Evolutionary conservation across 1,140 invertebrate species (phyloP), one percentile per base, ranked within the genome.

Genomic region (Drosophila albomicans): DNA sequence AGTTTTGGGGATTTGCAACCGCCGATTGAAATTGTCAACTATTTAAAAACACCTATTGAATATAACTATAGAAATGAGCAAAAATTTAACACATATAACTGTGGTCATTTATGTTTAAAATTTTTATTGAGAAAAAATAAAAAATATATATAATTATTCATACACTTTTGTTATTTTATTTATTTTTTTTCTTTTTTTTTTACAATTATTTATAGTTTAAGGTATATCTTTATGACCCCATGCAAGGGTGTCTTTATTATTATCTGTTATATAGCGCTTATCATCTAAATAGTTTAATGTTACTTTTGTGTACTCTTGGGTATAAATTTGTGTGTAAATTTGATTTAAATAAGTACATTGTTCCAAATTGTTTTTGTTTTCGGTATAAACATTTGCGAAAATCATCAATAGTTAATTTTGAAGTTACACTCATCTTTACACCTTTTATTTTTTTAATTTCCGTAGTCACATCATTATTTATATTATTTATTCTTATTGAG

Each of bases 191-290:
- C n/a, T 1, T 16, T 1, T 91, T 93, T 84, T 78, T 69, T 71
- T 91, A 10, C 84, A 91, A 81, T 84, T 79, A n/a, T 88, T 88
- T 62, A 88, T 73, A 78, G 81, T 45, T 41, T 56, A 58, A 41
- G 11, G 35, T 10, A 58, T 58, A 58, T 58, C 32, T 58, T 41
- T 58, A 65, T 78, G 66, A 48, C 57, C 54, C 58, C 51, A 68
- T 30, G 65, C 75, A 64, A 62, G 52, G n/a, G 70, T 69, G 20
- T 69, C 11, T 45, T 59, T 48, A 28, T 41, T 13, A 43, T 74
- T 62, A 32, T 58, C 38, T 51, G 20, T 52, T 67, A 69, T 59
- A 74, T 52, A 64, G 54, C 59, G 30, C 58, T 74, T 78, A 56
- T 74, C 69, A 68, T 73, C 63, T 62, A 49, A 28, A 62, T 74